Percentiles rank a stretch among this genome's conserved stretches.
phyloP scores from a whole-genome alignment of 2,113 vertebrate species.

The Coreoperca whiteheadi region DNA sequence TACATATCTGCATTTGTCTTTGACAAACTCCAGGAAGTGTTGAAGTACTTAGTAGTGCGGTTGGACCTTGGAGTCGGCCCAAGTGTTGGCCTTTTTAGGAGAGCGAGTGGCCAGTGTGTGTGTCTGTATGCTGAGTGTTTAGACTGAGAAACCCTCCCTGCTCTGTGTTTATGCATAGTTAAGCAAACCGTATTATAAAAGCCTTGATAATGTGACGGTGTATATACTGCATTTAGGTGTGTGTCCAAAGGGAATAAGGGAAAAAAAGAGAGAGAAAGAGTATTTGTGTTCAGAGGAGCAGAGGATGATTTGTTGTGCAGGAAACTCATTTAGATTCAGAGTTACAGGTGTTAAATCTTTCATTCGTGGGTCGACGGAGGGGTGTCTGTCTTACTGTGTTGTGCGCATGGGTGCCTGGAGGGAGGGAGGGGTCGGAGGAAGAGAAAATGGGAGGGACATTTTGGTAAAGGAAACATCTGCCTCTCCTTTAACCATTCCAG shows the following conservation, averaged over 20 bases:
- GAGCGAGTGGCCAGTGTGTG: slow-evolving; percentile 41
- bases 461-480: slow-evolving; percentile 81
- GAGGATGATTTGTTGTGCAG: slow-evolving; percentile 3
- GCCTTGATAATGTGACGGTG: slow-evolving; percentile 58
- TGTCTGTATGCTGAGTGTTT: slow-evolving; percentile 67
- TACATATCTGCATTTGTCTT: slow-evolving; percentile 28
- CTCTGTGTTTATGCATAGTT: slow-evolving; percentile 72
- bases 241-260: slow-evolving; percentile 14
- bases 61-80: slow-evolving; percentile 57
- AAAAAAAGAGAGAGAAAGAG: background rate
- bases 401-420: slow-evolving; percentile 10
- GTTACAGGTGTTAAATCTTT: slow-evolving; percentile 17
- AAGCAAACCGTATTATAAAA: slow-evolving; percentile 62
- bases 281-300: slow-evolving; percentile 19
- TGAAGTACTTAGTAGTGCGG: slow-evolving; percentile 37
- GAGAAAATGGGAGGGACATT: slow-evolving; percentile 25
- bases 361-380: background rate
- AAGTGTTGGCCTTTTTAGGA: slow-evolving; percentile 78
- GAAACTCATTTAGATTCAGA: slow-evolving; percentile 11
- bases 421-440: slow-evolving; percentile 22
- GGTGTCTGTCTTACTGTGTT: background rate
- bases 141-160: slow-evolving; percentile 59
- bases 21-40: slow-evolving; percentile 55
- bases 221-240: slow-evolving; percentile 9
- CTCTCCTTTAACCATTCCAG: slow-evolving; percentile 51